A percentile compares a stretch with the other conserved stretches of the same genome.
Evolutionary conservation across 2,888 invertebrate species (phyloP).

Genomic region (Cylloceria caligata): DNA sequence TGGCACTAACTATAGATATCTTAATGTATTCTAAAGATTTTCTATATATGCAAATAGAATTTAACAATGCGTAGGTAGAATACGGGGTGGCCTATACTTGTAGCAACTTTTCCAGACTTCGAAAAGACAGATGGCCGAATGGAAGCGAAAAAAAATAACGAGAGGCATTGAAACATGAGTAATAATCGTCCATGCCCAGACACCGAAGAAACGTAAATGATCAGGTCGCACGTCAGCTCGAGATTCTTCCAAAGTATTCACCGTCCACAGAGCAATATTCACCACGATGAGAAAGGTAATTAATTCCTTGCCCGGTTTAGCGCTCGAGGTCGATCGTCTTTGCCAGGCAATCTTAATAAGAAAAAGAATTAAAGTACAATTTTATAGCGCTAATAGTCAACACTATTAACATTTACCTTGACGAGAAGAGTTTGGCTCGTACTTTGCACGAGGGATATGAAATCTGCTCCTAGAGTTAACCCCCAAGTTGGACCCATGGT

Average conservation of each 20-base stretch:
- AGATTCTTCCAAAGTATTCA: conserved; percentile 94
- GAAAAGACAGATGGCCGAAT: conserved; percentile 96
- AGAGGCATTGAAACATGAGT: conserved; percentile 95
- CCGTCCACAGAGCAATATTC: conserved; percentile 94
- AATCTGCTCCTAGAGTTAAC: conserved; percentile 90
- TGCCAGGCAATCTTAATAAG: conserved; percentile 87
- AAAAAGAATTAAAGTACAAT: conserved; percentile 1
- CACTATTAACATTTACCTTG: conserved; percentile 73
- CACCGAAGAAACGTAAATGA: conserved; percentile 93
- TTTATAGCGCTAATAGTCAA: background rate
- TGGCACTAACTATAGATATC: conserved; percentile 1
- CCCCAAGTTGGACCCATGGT: conserved; percentile 86
- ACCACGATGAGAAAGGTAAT: conserved; percentile 93
- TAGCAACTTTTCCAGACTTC: conserved; percentile 97
- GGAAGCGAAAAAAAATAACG: conserved; percentile 95
- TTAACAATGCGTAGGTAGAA: conserved; percentile 54
- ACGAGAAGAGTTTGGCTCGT: conserved; percentile 93
- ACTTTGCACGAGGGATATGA: conserved; percentile 92
- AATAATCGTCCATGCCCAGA: conserved; percentile 96
- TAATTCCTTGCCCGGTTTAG: conserved; percentile 93
- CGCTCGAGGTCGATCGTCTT: conserved; percentile 89
- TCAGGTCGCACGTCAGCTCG: conserved; percentile 93
- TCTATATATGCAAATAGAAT: background rate
- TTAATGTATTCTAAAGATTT: background rate
- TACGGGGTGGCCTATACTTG: conserved; percentile 87